Conservation (phyloP, 2,888 invertebrate species). For the Branchellion lobata region DNA sequence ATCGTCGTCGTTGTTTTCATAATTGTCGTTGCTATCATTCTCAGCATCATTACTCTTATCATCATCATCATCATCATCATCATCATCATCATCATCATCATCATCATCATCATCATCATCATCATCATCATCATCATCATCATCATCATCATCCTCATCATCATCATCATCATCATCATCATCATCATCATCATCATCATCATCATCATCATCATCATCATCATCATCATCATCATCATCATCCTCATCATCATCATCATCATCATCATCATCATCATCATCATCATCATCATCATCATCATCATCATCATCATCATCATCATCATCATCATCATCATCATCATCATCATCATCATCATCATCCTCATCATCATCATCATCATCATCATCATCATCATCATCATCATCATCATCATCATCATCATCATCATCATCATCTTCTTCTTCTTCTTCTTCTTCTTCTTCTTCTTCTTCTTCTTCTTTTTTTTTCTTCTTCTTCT, state of each 20-base stretch:
- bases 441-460: neutral
- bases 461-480: neutral
- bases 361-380: neutral
- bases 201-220: slow-evolving; percentile 11
- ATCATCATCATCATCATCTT: neutral
- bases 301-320: neutral
- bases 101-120: slow-evolving; percentile 37
- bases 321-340: neutral
- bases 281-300: neutral
- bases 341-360: neutral
- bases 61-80: slow-evolving; percentile 10
- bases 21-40: too few relatives aligned
- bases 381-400: slow-evolving; percentile 29
- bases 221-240: neutral
- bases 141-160: slow-evolving; percentile 64
- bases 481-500: neutral
- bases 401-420: slow-evolving; percentile 11
- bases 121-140: slow-evolving; percentile 37
- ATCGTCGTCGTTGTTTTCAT: too few relatives aligned
- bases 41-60: neutral
- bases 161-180: slow-evolving; percentile 64
- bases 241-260: neutral
- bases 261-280: neutral
- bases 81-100: slow-evolving; percentile 38
- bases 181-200: slow-evolving; percentile 27